Conservation (phyloP, 2,113 vertebrate genomes). For the Urocynchramus pylzowi region DNA sequence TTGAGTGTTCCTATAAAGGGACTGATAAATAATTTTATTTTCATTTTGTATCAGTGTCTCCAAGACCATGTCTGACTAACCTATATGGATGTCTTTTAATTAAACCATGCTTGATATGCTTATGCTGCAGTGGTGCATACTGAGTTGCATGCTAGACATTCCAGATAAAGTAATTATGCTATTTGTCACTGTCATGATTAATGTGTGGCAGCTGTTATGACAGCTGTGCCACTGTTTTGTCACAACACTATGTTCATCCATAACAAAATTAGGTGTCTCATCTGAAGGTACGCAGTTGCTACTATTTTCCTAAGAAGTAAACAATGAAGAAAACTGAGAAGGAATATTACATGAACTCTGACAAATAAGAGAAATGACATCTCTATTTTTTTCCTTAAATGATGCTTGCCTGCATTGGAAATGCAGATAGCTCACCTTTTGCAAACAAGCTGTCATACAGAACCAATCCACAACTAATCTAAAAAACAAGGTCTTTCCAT, state of each 20-base stretch:
- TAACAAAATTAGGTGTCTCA: conserved; percentile 78
- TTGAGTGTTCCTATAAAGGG: conserved; percentile 55
- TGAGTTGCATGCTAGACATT: conserved; percentile 75
- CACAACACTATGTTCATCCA: conserved; percentile 79
- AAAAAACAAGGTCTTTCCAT: conserved; percentile 69
- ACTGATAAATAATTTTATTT: conserved; percentile 72
- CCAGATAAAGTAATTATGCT: conserved; percentile 81
- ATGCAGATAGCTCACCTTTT: conserved; percentile 68
- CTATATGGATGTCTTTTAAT: conserved; percentile 79
- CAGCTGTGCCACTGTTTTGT: conserved; percentile 83
- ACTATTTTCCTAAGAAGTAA: conserved; percentile 71
- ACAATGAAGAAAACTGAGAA: conserved; percentile 72
- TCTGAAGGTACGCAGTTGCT: conserved; percentile 63
- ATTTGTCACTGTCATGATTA: conserved; percentile 86
- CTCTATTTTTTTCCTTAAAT: conserved; percentile 70
- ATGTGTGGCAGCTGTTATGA: conserved; percentile 84
- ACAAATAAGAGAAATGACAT: conserved; percentile 74
- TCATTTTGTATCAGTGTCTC: conserved; percentile 72
- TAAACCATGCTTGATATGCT: conserved; percentile 71
- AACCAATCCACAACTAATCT: conserved; percentile 67
- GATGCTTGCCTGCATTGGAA: conserved; percentile 57
- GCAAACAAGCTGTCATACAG: conserved; percentile 74
- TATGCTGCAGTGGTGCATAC: conserved; percentile 63
- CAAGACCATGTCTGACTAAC: conserved; percentile 75
- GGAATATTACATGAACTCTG: conserved; percentile 72